phyloP scores from a whole-genome alignment of 2,888 invertebrate species.

The Phyto melanocephala region DNA sequence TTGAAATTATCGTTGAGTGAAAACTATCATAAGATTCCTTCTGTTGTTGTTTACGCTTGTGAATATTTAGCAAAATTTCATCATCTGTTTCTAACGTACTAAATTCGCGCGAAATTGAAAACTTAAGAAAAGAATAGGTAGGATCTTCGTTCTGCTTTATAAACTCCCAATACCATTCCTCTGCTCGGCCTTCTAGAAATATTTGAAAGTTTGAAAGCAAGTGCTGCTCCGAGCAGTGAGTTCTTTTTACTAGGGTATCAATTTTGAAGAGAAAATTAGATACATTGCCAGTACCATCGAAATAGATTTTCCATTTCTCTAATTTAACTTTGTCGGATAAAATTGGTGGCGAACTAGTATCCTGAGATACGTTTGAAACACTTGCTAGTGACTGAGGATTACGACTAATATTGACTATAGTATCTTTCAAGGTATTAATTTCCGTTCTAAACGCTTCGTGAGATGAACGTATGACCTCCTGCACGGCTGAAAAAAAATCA shows the following conservation, averaged over 20 bases:
- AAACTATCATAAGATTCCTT: conserved; percentile 18
- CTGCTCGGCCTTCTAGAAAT: conserved; percentile 1
- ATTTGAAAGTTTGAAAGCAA: conserved; percentile 2
- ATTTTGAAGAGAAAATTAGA: conserved; percentile 24
- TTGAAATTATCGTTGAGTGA: neutral
- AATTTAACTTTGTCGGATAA: neutral
- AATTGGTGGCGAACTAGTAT: too few species aligned
- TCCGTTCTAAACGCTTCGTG: neutral
- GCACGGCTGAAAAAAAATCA: neutral
- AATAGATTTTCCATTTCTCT: conserved; percentile 22
- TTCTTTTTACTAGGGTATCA: neutral
- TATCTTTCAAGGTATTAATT: neutral
- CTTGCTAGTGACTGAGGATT: neutral
- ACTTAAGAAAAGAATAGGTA: neutral
- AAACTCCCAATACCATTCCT: conserved; percentile 26
- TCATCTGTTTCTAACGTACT: neutral
- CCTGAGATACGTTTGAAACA: neutral
- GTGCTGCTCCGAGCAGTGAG: neutral
- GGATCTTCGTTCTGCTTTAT: neutral
- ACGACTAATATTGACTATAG: neutral
- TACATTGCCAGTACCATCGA: conserved; percentile 17
- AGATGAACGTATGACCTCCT: neutral
- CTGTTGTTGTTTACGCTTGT: neutral
- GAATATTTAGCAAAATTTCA: neutral
- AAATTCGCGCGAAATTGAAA: neutral